phyloP scores from a whole-genome alignment of 2,888 invertebrate genomes.

The Drosophila bunnanda region DNA sequence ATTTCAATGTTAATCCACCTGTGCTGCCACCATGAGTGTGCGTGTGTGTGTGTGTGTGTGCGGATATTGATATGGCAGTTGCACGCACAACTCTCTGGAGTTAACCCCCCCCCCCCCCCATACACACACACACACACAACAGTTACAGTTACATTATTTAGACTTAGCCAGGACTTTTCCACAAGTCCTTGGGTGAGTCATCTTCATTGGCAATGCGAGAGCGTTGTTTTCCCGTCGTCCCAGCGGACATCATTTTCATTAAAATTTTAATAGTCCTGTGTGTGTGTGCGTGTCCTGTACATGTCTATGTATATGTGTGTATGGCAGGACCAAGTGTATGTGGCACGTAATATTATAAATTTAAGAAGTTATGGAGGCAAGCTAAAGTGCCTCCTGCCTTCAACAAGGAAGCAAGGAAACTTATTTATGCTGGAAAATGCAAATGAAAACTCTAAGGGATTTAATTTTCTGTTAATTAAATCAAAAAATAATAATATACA shows the following conservation, averaged over 20 bases:
- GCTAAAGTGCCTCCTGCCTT: conserved; percentile 20
- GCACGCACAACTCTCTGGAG: conserved; percentile 60
- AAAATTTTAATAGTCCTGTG: conserved; percentile 72
- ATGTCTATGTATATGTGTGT: conserved; percentile 6
- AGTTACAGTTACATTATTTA: conserved; percentile 23
- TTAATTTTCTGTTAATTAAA: background rate
- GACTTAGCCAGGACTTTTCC: conserved; percentile 24
- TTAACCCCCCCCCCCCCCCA: background rate
- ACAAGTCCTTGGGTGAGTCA: conserved; percentile 58
- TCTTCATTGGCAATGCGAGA: conserved; percentile 49
- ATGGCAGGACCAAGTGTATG: conserved; percentile 6
- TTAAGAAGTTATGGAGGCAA: conserved; percentile 41
- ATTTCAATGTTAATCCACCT: conserved; percentile 54
- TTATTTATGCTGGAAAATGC: background rate
- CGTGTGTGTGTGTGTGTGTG: conserved; percentile 39
- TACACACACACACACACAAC: background rate
- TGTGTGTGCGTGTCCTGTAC: conserved; percentile 17
- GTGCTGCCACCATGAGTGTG: conserved; percentile 14
- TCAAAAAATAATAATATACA: background rate
- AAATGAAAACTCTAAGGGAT: background rate
- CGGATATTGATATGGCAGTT: conserved; percentile 77
- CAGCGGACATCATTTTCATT: conserved; percentile 73
- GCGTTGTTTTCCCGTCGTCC: conserved; percentile 53
- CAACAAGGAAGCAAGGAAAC: background rate
- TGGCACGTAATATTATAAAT: conserved; percentile 54